Base-by-base conservation (phyloP, 2,888 invertebrate species). In the Hyles lineata region DNA sequence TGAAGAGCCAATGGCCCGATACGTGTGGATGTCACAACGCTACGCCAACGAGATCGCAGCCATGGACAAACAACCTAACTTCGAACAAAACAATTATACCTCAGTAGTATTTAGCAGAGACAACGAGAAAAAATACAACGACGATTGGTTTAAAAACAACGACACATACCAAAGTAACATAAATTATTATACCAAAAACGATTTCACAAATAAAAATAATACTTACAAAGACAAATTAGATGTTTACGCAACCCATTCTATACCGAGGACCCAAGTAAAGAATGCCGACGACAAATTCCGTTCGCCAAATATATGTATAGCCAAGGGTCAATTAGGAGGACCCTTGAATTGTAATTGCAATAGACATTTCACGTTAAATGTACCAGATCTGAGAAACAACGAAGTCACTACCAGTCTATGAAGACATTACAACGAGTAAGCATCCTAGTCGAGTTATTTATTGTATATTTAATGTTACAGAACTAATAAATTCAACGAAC, bases 21-120 rank as follows among this genome's bases (percentile, higher is more conserved):
- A 94, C 80, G 85, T 93, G 9, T 94, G 94, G 94, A 94, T 94
- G 94, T 92, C 93, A 21, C 92, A 92, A 82, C 84, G 92, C 77
- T 91, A 88, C 73, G 78, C 87, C 63, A 89, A 88, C 79, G 92
- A 92, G 79, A 84, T 84, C 9, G 77, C 86, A 2, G 91, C 87
- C 81, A 86, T 88, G 11, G 89, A 88, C 76, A 87, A 85, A 77
- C 88, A 89, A 50, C 80, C 84, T 1, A 86, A 80, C 61, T 87
- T 89, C 17, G 92, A 91, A 75, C 86, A 84, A 6, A 89, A 88
- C 62, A 87, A 86, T 72, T 92, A 91, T 70, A 85, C 90, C 8
- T 85, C 90, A 75, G 86, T 90, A 25, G 83, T 86, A 8, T 86
- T 82, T 70, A 90, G 85, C 74, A 88, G 87, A 79, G 84, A 85